Conservation (phyloP, 2,113 vertebrate genomes). For the Stegastes partitus region DNA sequence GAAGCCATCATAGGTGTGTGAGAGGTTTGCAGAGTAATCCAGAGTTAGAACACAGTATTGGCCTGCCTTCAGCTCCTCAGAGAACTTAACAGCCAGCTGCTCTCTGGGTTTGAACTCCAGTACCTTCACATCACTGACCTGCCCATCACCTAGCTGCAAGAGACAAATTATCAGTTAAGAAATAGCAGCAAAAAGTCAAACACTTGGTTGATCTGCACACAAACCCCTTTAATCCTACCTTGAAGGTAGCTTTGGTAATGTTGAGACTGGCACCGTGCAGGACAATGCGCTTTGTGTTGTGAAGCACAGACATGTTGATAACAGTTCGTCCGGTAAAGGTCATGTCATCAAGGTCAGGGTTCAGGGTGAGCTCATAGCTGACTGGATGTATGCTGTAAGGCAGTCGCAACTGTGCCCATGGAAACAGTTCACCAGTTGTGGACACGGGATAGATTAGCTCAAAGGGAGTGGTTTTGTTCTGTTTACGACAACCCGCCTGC, state of each 20-base stretch:
- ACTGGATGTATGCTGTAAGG: conserved; percentile 87
- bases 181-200: background rate
- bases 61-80: conserved; percentile 85
- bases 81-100: conserved; percentile 90
- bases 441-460: conserved; percentile 87
- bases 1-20: conserved; percentile 91
- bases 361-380: conserved; percentile 89
- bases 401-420: conserved; percentile 90
- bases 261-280: conserved; percentile 91
- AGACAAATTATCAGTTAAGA: background rate
- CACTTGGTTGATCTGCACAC: background rate
- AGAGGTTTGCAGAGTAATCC: conserved; percentile 89
- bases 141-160: conserved; percentile 61
- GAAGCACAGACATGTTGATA: conserved; percentile 85
- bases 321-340: conserved; percentile 87
- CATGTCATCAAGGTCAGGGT: conserved; percentile 89
- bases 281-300: conserved; percentile 87
- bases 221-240: conserved; percentile 51
- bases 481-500: conserved; percentile 88
- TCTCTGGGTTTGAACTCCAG: conserved; percentile 90
- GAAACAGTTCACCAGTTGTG: conserved; percentile 89
- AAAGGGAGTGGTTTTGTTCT: conserved; percentile 80
- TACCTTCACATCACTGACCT: conserved; percentile 72
- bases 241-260: conserved; percentile 85
- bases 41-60: conserved; percentile 87